phyloP scores from a whole-genome alignment of 2,888 invertebrate species.

The Galerucella pusilla region DNA sequence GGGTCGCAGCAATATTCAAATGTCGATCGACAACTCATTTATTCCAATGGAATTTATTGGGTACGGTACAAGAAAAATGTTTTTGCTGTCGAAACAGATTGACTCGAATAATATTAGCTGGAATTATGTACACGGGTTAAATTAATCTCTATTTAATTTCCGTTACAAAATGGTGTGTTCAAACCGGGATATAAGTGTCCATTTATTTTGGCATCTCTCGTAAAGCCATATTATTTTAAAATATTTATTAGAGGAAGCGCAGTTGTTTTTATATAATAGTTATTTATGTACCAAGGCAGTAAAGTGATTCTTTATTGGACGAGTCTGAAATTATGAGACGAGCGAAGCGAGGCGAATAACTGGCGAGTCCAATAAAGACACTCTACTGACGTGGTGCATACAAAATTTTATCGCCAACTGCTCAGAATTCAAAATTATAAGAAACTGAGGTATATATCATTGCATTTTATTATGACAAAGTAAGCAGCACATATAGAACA shows the following conservation, averaged over 20 bases:
- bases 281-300: too few relatives aligned
- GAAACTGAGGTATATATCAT: too few relatives aligned
- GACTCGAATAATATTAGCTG: slow-evolving; percentile 1
- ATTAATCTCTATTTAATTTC: not conserved
- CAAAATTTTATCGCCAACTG: too few relatives aligned
- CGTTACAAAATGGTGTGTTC: not conserved
- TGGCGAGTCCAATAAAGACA: too few relatives aligned
- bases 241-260: not conserved
- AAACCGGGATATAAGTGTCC: not conserved
- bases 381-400: too few relatives aligned
- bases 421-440: too few relatives aligned
- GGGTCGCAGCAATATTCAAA: slow-evolving; percentile 5
- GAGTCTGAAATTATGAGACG: too few relatives aligned
- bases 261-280: too few relatives aligned
- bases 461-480: too few relatives aligned
- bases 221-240: not conserved
- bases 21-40: slow-evolving; percentile 14
- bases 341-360: too few relatives aligned
- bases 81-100: slow-evolving; percentile 8
- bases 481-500: too few relatives aligned
- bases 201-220: not conserved
- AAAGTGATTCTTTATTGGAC: too few relatives aligned
- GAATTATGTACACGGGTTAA: not conserved
- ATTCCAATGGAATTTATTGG: slow-evolving; percentile 10
- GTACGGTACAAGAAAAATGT: slow-evolving; percentile 9